Base-by-base conservation (phyloP, 2,888 invertebrate genomes). In the Didymodactylos carnosus region DNA sequence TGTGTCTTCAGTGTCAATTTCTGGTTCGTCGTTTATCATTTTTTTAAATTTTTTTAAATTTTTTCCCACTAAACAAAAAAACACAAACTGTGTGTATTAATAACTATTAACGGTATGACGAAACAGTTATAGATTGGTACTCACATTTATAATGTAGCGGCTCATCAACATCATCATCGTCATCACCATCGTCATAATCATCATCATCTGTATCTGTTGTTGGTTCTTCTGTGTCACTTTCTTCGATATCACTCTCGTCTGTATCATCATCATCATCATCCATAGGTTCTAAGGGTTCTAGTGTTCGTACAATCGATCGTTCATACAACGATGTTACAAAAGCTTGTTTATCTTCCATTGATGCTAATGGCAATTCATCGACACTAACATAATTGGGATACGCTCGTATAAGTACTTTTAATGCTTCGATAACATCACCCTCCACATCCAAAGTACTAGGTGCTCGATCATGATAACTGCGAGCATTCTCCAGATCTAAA, bases 401-500 rank as follows among this genome's bases (percentile, higher is more conserved):
- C 0, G 86, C 81, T 41, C 85, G 85, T 73, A 92, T 87, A 41
- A 94, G 84, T 73, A 85, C 85, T 79, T 89, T 88, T 19, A 94
- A 85, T 0, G 88, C 89, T 3, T 88, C 87, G 0, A 89, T 88
- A 76, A 88, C 83, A 1, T 87, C 86, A 3, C 86, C 84, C 16
- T 88, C 87, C 76, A 94, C 87, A 81, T 91, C 91, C 76, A 94
- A 82, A 80, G 86, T 88, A 78, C 89, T 89, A 2, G 87, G 86
- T 41, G 92, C 91, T 80, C 87, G 88, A 43, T 89, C 91, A 80
- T 91, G 91, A 80, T 92, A 93, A 78, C 90, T 88, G 77, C 89
- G 86, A 0, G 90, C 89, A 83, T 95, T 95, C 80, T 93, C n/a
- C n/a, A n/a, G n/a, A n/a, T n/a, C n/a, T 91, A 62, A 88, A 85